Conservation (phyloP, 2,797 vertebrate genomes). For the Enteromius afrohamiltoni region DNA sequence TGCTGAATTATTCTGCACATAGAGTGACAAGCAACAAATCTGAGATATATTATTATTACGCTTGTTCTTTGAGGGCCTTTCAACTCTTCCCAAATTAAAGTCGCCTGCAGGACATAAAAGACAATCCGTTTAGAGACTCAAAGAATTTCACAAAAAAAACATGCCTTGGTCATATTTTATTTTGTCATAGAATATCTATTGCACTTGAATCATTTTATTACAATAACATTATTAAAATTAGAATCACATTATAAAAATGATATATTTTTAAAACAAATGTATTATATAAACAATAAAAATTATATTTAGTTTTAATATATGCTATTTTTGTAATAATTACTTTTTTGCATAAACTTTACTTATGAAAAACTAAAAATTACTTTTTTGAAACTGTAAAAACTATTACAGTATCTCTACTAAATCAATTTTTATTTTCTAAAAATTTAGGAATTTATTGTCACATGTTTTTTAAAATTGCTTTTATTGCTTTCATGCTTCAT, state of each 20-base stretch:
- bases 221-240: not conserved
- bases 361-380: not conserved
- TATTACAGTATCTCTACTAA: not conserved
- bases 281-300: not conserved
- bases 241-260: not conserved
- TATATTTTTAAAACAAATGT: not conserved
- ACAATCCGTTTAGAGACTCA: not conserved
- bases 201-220: not conserved
- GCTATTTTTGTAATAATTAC: not conserved
- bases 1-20: conserved; percentile 24
- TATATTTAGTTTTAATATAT: not conserved
- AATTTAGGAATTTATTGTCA: not conserved
- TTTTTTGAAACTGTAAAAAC: not conserved
- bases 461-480: not conserved
- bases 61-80: conserved; percentile 63
- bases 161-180: not conserved
- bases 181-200: not conserved
- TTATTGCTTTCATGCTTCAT: not conserved
- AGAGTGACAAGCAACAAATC: not conserved
- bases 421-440: not conserved
- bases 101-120: conserved; percentile 65
- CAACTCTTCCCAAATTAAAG: conserved; percentile 65
- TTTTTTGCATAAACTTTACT: not conserved
- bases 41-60: conserved; percentile 56
- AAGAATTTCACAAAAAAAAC: not conserved